A percentile compares a stretch with the other conserved stretches of the same genome.
Evolutionary conservation across 1,140 invertebrate species (phyloP).

Genomic region (Calephelis virginiensis): DNA sequence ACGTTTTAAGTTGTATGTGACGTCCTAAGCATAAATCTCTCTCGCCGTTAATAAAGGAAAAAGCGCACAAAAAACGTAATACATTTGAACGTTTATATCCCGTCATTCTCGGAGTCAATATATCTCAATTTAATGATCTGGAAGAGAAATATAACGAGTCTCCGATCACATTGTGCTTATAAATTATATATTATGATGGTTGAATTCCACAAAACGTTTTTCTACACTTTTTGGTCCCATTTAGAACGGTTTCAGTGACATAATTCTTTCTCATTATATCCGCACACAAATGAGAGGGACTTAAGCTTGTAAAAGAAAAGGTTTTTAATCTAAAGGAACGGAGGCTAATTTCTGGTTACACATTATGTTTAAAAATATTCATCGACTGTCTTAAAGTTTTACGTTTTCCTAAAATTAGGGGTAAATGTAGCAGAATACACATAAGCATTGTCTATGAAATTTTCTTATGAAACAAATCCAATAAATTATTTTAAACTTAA

Average conservation of each 20-base stretch:
- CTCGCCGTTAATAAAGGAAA: constrained; percentile 2
- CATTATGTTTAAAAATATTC: no score
- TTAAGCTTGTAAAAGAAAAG: constrained; percentile 10
- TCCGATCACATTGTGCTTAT: constrained; percentile 39
- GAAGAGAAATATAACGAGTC: constrained; percentile 57
- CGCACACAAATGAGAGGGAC: neutral
- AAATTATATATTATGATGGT: constrained; percentile 42
- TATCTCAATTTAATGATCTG: constrained; percentile 56
- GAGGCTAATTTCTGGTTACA: no score
- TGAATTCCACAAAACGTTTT: constrained; percentile 12
- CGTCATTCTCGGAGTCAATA: constrained; percentile 46
- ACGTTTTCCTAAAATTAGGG: no score
- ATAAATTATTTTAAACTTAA: no score
- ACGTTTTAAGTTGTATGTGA: neutral
- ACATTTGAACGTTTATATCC: constrained; percentile 31
- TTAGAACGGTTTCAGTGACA: constrained; percentile 6
- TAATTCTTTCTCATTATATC: neutral
- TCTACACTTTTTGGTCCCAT: neutral
- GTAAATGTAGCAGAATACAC: no score
- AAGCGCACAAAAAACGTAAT: constrained; percentile 16
- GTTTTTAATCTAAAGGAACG: neutral
- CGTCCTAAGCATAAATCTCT: neutral
- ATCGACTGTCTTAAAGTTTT: no score
- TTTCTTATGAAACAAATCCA: no score
- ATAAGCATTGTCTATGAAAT: no score